These are phyloP conservation scores for Clarias platycephalus DNA, from an alignment of 2,797 vertebrate genomes.

Conservation along the genomic window DNA sequence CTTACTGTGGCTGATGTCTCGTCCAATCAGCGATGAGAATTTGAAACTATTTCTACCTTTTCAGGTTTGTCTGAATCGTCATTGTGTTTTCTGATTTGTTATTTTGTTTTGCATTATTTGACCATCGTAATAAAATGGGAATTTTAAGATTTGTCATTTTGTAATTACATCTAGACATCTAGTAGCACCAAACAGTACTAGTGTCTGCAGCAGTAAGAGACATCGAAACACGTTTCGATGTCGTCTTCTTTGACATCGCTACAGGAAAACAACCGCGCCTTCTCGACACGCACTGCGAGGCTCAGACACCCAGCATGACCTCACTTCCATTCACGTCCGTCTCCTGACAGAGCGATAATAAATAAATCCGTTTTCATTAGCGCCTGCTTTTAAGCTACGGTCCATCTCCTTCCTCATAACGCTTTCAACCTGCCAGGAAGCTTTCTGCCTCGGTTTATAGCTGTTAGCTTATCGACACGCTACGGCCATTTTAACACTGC, in stretches of 20 bases:
- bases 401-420: not conserved
- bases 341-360: not conserved
- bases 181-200: not conserved
- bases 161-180: not conserved
- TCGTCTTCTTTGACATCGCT: not conserved
- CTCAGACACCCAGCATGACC: too few relatives aligned
- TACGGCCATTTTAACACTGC: not conserved
- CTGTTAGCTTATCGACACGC: not conserved
- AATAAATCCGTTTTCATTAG: conserved; percentile 3
- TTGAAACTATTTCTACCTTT: too few relatives aligned
- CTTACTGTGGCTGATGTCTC: too few relatives aligned
- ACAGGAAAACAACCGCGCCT: not conserved
- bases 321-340: not conserved
- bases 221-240: not conserved
- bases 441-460: not conserved
- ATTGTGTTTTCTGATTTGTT: too few relatives aligned
- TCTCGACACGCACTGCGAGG: not conserved
- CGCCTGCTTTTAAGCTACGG: not conserved
- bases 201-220: not conserved
- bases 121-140: not conserved
- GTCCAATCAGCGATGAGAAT: too few relatives aligned
- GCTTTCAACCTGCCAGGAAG: not conserved
- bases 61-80: too few relatives aligned
- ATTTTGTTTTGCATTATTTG: too few relatives aligned
- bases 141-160: not conserved